These are phyloP conservation scores for pig (Sus scrofa) DNA, from an alignment of 2,113 vertebrate species.

Conservation along the genomic window DNA sequence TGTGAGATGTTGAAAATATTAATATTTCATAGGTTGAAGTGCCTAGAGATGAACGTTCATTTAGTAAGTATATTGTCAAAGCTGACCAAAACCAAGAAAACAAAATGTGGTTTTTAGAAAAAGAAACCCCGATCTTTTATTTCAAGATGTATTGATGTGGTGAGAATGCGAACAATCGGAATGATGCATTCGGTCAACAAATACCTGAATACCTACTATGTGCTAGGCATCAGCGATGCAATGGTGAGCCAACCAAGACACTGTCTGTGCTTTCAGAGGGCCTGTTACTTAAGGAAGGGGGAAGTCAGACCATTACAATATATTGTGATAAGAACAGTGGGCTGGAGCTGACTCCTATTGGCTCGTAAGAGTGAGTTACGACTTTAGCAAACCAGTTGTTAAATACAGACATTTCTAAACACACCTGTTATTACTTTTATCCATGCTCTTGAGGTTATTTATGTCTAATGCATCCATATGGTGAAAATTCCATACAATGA, in stretches of 20 bases:
- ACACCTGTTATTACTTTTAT: background rate
- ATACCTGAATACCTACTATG: background rate
- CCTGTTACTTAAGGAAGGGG: background rate
- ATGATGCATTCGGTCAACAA: slow-evolving; percentile 35
- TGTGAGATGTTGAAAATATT: slow-evolving; percentile 69
- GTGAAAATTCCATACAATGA: background rate
- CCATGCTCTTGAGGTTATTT: background rate
- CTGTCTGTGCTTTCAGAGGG: background rate
- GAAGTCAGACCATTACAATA: background rate
- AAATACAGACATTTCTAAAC: background rate
- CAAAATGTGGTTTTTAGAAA: slow-evolving; percentile 40
- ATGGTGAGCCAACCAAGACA: background rate
- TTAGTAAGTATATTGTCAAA: slow-evolving; percentile 57
- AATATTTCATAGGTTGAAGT: slow-evolving; percentile 72
- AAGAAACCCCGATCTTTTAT: slow-evolving; percentile 18
- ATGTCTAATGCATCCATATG: accelerated
- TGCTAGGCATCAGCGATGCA: background rate
- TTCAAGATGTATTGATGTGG: slow-evolving; percentile 24
- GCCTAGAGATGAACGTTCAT: slow-evolving; percentile 53
- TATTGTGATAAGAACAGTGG: background rate
- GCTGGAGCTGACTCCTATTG: background rate
- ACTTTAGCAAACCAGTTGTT: background rate
- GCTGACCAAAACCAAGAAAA: slow-evolving; percentile 58
- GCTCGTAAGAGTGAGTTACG: background rate
- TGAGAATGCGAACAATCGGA: background rate